Evolutionary conservation across 2,888 invertebrate species (phyloP).

Genomic region (Athrips mouffetella): DNA sequence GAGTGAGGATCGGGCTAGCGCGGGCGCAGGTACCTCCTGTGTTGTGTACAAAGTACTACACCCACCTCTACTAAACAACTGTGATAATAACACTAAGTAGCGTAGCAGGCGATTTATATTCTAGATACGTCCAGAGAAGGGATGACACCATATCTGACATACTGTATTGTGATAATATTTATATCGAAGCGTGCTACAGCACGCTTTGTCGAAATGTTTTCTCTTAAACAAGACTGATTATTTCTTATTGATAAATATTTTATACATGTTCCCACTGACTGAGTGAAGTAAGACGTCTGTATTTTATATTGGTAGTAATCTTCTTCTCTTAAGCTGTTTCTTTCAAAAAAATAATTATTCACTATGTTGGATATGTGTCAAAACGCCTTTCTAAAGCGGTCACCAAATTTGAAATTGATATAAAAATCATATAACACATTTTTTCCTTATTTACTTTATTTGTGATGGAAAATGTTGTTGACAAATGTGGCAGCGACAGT

Average conservation of each 20-base stretch:
- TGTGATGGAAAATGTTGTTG: constrained; percentile 76
- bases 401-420: constrained; percentile 65
- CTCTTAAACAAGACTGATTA: constrained; percentile 80
- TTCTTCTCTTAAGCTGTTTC: constrained; percentile 59
- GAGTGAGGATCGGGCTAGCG: constrained; percentile 14
- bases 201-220: constrained; percentile 72
- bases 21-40: constrained; percentile 67
- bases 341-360: constrained; percentile 64
- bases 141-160: constrained; percentile 80
- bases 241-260: constrained; percentile 78
- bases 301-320: constrained; percentile 72
- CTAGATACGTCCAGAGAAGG: constrained; percentile 79
- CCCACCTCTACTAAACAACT: constrained; percentile 80
- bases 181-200: constrained; percentile 59
- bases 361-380: constrained; percentile 79
- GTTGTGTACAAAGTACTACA: constrained; percentile 78
- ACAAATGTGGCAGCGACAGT: constrained; percentile 74
- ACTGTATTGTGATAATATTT: constrained; percentile 75
- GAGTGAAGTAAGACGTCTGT: constrained; percentile 75
- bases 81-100: constrained; percentile 80
- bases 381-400: constrained; percentile 73
- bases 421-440: constrained; percentile 61
- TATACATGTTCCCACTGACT: constrained; percentile 76
- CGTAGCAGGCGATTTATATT: constrained; percentile 78
- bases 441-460: constrained; percentile 60